Percentiles rank a stretch among this genome's conserved stretches.
Conservation (phyloP, 2,113 vertebrate genomes). For the Dipodomys ordii region DNA sequence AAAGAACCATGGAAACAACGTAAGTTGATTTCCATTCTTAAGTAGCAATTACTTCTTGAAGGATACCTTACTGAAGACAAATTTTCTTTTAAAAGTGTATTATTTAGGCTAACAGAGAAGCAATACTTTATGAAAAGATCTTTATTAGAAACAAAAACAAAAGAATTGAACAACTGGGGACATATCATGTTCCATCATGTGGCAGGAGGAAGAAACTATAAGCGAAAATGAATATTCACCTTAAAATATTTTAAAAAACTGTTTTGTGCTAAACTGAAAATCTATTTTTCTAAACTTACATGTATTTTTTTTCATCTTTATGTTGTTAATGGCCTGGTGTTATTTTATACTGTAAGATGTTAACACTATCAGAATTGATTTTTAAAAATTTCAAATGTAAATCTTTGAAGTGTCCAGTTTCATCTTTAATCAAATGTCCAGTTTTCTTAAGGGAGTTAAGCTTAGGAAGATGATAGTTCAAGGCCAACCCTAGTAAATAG, state of each 20-base stretch:
- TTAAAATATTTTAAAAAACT: background rate
- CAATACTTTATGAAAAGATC: background rate
- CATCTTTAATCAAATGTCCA: slow-evolving; percentile 14
- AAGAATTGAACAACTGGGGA: background rate
- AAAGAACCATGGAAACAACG: background rate
- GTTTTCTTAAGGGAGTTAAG: background rate
- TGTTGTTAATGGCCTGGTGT: background rate
- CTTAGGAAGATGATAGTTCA: too few relatives aligned
- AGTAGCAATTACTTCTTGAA: slow-evolving; percentile 15
- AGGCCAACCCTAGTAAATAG: too few relatives aligned
- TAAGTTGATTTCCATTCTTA: slow-evolving; percentile 42
- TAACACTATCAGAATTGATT: background rate
- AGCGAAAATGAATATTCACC: background rate
- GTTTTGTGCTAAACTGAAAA: background rate
- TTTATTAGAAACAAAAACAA: background rate
- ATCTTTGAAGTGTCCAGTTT: background rate
- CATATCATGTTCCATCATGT: background rate
- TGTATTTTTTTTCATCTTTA: background rate
- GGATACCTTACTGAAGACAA: background rate
- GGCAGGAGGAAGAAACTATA: background rate
- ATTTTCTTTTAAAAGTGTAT: background rate
- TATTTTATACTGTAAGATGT: background rate
- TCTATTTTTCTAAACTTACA: background rate
- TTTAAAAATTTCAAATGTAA: background rate
- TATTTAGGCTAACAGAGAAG: background rate